Percentiles rank a stretch among this genome's conserved stretches.
These are phyloP conservation scores for Dipodomys spectabilis DNA, from an alignment of 2,113 vertebrate species.

Conservation along the genomic window DNA sequence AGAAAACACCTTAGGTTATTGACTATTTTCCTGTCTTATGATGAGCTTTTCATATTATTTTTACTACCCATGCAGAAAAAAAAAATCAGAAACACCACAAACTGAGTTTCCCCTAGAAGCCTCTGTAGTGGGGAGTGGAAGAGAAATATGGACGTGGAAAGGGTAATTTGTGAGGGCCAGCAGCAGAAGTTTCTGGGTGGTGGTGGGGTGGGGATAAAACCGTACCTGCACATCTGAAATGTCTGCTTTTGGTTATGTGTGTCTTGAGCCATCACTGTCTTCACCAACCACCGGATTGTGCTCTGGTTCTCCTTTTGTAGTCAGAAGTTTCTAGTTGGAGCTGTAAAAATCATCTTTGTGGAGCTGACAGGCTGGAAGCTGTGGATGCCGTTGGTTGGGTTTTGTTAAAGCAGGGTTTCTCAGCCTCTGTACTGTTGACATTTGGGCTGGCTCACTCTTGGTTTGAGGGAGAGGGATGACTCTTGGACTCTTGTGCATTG, in stretches of 20 bases:
- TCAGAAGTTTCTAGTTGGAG: conserved; percentile 19
- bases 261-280: neutral
- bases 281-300: no score
- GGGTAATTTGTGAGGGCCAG: neutral
- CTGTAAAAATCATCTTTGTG: neutral
- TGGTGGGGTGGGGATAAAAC: neutral
- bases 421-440: neutral
- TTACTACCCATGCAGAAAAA: neutral
- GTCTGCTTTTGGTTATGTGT: neutral
- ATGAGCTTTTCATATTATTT: conserved; percentile 54
- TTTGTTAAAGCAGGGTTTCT: neutral
- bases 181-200: neutral
- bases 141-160: neutral
- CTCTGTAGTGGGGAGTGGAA: neutral
- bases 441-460: neutral
- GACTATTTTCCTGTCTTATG: conserved; percentile 55
- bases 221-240: neutral
- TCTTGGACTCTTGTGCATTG: neutral
- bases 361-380: neutral
- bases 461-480: neutral
- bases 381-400: neutral
- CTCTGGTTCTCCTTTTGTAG: conserved; percentile 6
- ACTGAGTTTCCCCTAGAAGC: conserved; percentile 1
- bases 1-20: conserved; percentile 68
- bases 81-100: neutral